Base-by-base conservation (phyloP, 2,888 invertebrate genomes). In the Trachelus troglodyta region DNA sequence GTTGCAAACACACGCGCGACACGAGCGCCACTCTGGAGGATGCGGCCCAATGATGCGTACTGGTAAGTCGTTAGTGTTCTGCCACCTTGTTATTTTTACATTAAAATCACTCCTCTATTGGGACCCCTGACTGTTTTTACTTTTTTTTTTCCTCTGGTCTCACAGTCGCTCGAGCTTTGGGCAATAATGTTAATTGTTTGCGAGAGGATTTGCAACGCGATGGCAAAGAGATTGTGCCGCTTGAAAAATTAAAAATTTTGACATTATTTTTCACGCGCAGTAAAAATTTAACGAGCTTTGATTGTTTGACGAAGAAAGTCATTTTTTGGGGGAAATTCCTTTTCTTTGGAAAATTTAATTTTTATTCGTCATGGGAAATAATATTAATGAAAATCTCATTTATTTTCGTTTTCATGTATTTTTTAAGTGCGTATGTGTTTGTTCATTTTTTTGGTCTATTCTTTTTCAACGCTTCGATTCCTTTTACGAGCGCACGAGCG, bases 71-170 rank as follows among this genome's bases (percentile, higher is more conserved):
- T 89, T 89, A 90, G 87, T 84, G 85, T 85, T 82, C 78, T 83
- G 80, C 84, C 82, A 83, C 83, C 86, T 87, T 85, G 86, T 89
- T 89, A 89, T 89, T 89, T 89, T 88, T 87, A 83, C 85, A 89
- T 89, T 88, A 87, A 89, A 89, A 87, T 86, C 86, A 83, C 80
- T 85, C 84, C 83, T 83, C 75, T 78, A 33, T 71, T 3, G 71
- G 71, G 71, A 31, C 71, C 71, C 71, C 33, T 71, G 12, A 15
- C 71, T 71, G 56, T 56, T 56, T 56, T 34, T 34, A 23, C 71
- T 71, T 34, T 71, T 34, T 69, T n/a, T 69, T 6, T 33, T 69
- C 2, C 4, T 71, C 9, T 23, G 11, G 23, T 23, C 85, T 85
- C 79, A 80, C 79, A 74, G 79, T 76, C 77, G 79, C 77, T 31